phyloP scores from a whole-genome alignment of 2,888 invertebrate species.

The Trachelus iudaicus region DNA sequence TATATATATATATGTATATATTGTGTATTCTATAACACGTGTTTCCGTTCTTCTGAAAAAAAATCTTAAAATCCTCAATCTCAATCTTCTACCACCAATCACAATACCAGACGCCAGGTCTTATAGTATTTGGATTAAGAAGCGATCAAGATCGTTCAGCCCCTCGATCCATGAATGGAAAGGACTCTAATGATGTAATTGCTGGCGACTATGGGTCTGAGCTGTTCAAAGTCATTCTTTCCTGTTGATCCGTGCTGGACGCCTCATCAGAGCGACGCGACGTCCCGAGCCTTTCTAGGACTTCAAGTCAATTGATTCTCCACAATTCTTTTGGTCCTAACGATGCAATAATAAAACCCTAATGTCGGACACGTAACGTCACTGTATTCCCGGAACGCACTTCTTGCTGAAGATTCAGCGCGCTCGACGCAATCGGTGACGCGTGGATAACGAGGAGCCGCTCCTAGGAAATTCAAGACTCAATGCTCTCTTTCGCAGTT shows the following conservation, averaged over 20 bases:
- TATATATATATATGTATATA: too few species aligned
- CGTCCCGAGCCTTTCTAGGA: neutral
- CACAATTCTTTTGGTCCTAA: neutral
- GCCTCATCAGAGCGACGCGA: neutral
- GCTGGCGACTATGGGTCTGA: constrained; percentile 2
- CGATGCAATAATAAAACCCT: neutral
- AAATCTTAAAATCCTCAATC: neutral
- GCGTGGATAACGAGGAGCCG: constrained; percentile 12
- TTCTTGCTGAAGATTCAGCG: neutral
- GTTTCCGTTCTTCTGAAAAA: neutral
- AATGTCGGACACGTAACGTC: neutral
- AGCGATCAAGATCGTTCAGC: neutral
- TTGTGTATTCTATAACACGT: neutral
- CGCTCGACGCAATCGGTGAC: neutral
- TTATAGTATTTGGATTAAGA: neutral
- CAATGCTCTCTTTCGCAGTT: neutral
- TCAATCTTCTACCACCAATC: constrained; percentile 11
- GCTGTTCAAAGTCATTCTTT: constrained; percentile 2
- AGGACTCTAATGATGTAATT: neutral
- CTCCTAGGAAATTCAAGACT: constrained; percentile 16
- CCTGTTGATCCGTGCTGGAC: neutral
- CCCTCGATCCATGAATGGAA: neutral
- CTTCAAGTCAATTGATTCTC: neutral
- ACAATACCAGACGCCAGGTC: neutral
- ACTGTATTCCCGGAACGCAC: neutral